These are phyloP conservation scores for Melinaea menophilus DNA, from an alignment of 2,888 invertebrate species.

Conservation along the genomic window DNA sequence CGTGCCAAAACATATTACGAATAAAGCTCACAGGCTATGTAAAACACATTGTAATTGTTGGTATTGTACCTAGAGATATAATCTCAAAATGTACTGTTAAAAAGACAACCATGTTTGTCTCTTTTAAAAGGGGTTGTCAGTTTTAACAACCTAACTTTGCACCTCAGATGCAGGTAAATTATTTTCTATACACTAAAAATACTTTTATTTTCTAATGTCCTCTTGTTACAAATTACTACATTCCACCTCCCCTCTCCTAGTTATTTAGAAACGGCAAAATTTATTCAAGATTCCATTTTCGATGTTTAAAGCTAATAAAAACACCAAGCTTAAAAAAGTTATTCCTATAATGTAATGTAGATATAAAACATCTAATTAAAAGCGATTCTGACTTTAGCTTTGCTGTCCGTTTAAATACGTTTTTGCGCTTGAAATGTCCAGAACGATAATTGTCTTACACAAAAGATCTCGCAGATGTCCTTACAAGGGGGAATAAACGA, in stretches of 20 bases:
- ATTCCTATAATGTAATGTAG: neutral
- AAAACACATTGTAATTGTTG: constrained; percentile 19
- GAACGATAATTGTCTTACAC: constrained; percentile 69
- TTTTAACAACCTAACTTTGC: too few species aligned
- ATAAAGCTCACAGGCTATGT: constrained; percentile 51
- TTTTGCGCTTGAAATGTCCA: constrained; percentile 55
- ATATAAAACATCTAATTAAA: constrained; percentile 37
- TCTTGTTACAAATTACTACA: too few species aligned
- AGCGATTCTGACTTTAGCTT: constrained; percentile 26
- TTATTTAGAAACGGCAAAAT: too few species aligned
- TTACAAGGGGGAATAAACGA: constrained; percentile 67
- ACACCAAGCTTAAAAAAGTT: neutral
- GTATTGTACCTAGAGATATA: constrained; percentile 12
- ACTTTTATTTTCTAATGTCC: too few species aligned
- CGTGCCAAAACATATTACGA: constrained; percentile 59
- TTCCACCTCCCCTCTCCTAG: too few species aligned
- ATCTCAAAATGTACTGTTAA: too few species aligned
- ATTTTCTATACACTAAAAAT: too few species aligned
- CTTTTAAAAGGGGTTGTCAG: too few species aligned
- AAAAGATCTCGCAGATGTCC: constrained; percentile 62
- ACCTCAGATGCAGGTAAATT: too few species aligned
- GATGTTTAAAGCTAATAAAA: too few species aligned
- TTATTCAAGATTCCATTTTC: too few species aligned
- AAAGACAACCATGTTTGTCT: too few species aligned
- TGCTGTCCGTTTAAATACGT: constrained; percentile 55